These are phyloP conservation scores for Neoitamus cyanurus DNA, from an alignment of 2,888 invertebrate species.

Conservation along the genomic window DNA sequence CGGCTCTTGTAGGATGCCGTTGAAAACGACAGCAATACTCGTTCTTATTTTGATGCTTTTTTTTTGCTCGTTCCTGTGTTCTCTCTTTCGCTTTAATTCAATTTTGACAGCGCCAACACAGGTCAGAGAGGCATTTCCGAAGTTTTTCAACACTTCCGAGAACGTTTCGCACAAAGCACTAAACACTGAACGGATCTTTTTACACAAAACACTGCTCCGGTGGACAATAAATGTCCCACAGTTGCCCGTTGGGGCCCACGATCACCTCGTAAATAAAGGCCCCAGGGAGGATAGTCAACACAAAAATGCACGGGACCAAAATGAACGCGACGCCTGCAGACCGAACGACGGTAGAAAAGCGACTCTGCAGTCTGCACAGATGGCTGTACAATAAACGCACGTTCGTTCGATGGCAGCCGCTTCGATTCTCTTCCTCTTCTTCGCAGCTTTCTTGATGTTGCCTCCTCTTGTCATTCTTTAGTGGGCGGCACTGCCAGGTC, in stretches of 20 bases:
- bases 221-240: not conserved
- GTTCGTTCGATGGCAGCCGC: not conserved
- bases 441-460: not conserved
- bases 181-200: not conserved
- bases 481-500: not conserved
- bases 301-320: slow-evolving; percentile 31
- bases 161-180: not conserved
- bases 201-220: not conserved
- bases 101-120: slow-evolving; percentile 37
- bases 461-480: not conserved
- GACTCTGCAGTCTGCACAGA: slow-evolving; percentile 55
- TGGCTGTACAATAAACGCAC: not conserved
- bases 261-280: slow-evolving; percentile 23
- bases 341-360: slow-evolving; percentile 57
- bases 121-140: not conserved
- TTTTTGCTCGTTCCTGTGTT: not conserved
- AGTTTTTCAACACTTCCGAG: not conserved
- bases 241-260: not conserved
- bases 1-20: slow-evolving; percentile 20
- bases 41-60: slow-evolving; percentile 23
- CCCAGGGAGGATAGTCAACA: slow-evolving; percentile 39
- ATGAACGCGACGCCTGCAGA: slow-evolving; percentile 50
- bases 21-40: slow-evolving; percentile 29
- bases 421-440: not conserved
- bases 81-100: slow-evolving; percentile 18